Evolutionary conservation across 1,140 invertebrate genomes (phyloP).

Genomic region (Aleiodes sp.): DNA sequence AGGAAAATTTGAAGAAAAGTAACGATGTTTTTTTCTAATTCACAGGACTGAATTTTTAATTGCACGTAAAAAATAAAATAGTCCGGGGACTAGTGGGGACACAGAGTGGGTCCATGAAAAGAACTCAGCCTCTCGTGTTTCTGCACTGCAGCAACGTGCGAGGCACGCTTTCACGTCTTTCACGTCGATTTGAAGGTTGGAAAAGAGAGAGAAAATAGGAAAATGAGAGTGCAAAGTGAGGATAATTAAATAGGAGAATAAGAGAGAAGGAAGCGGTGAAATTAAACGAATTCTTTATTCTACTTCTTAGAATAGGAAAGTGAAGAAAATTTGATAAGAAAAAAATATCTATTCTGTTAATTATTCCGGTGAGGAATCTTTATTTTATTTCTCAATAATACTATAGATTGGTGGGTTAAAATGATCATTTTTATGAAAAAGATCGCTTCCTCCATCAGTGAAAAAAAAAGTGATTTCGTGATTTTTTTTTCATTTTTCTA

Average conservation of each 20-base stretch:
- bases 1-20: not conserved
- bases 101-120: not conserved
- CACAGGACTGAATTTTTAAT: not conserved
- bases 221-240: not conserved
- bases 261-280: not conserved
- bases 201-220: not conserved
- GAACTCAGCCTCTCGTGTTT: not conserved
- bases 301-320: not conserved
- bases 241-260: not conserved
- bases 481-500: too few relatives aligned
- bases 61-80: not conserved
- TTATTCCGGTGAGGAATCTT: constrained; percentile 3
- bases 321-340: not conserved
- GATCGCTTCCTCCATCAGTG: too few relatives aligned
- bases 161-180: constrained; percentile 1
- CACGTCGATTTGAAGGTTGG: constrained; percentile 4
- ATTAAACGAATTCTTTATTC: too few relatives aligned
- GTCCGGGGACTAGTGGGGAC: not conserved
- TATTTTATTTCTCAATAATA: not conserved
- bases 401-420: not conserved
- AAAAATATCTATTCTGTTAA: not conserved
- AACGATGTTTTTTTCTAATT: not conserved
- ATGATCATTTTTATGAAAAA: not conserved
- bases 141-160: constrained; percentile 7
- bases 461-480: too few relatives aligned